Base-by-base conservation (phyloP, 2,888 invertebrate genomes). In the Drosophila borborema region DNA sequence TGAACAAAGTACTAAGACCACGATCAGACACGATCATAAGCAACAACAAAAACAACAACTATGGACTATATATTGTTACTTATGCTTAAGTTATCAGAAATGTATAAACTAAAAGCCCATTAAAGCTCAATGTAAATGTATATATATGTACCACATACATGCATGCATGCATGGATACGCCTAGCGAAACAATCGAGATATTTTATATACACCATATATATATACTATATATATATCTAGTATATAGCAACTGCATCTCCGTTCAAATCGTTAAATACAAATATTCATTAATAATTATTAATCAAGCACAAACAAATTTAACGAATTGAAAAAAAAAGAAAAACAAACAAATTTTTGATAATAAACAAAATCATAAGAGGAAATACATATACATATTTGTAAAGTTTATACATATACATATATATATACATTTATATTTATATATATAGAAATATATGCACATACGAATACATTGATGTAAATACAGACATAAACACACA, bases 21-120 rank as follows among this genome's bases (percentile, higher is more conserved):
- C 43, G 20, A 23, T 16, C 43, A 72, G 51, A 41, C 46, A 38
- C 14, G 65, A 66, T 16, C 45, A 14, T 34, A 36, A 41, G 48
- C 41, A 40, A 41, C 41, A n/a, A 16, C 9, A 36, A 41, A 34
- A 23, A 28, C 53, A 64, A 58, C 36, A 59, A 53, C 55, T 55
- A 65, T 64, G 61, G 77, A 76, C 67, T 64, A 55, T 66, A 49
- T 66, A 67, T 64, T 67, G 77, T 76, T 72, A 77, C 64, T 59
- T 76, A 76, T n/a, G 51, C 14, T 66, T 72, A 72, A 67, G 63
- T 54, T 28, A 20, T 41, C 51, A 63, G 1, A 34, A 36, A 16
- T 20, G 14, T 34, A 34, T 16, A 6, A 8, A 59, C 1, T 2
- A 8, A 28, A n/a, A 28, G 43, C 56, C 34, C 51, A 49, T 14